These are phyloP conservation scores for Antennarius striatus DNA, from an alignment of 2,113 vertebrate species.

Conservation along the genomic window DNA sequence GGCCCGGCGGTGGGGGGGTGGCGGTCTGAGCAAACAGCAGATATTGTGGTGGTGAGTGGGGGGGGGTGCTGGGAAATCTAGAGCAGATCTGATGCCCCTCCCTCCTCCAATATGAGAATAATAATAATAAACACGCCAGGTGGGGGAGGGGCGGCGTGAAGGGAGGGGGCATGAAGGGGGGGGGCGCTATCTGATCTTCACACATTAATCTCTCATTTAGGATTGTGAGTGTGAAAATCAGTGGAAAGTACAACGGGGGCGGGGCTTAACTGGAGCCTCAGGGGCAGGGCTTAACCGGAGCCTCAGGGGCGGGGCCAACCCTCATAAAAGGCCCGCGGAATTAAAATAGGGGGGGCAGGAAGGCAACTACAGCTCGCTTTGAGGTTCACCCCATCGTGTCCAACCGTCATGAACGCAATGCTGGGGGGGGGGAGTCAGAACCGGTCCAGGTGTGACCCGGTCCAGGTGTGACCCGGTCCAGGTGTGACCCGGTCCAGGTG, in stretches of 20 bases:
- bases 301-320: constrained; percentile 11
- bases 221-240: not conserved
- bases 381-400: not conserved
- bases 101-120: constrained; percentile 37
- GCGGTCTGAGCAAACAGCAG: constrained; percentile 41
- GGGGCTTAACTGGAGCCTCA: constrained; percentile 14
- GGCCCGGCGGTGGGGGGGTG: constrained; percentile 39
- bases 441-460: too few species aligned
- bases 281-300: constrained; percentile 11
- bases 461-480: too few species aligned
- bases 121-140: constrained; percentile 15
- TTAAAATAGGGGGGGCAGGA: constrained; percentile 11
- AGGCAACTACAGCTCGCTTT: constrained; percentile 6
- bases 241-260: not conserved
- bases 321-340: constrained; percentile 25
- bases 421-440: too few species aligned
- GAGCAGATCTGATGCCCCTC: constrained; percentile 30
- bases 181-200: constrained; percentile 1
- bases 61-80: constrained; percentile 30
- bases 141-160: constrained; percentile 1
- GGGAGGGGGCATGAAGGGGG: constrained; percentile 19
- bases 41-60: constrained; percentile 13
- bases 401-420: too few species aligned
- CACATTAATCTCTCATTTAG: not conserved
- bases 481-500: too few species aligned